Conservation (phyloP, 1,140 invertebrate genomes). For the Melanaphis sacchari region DNA sequence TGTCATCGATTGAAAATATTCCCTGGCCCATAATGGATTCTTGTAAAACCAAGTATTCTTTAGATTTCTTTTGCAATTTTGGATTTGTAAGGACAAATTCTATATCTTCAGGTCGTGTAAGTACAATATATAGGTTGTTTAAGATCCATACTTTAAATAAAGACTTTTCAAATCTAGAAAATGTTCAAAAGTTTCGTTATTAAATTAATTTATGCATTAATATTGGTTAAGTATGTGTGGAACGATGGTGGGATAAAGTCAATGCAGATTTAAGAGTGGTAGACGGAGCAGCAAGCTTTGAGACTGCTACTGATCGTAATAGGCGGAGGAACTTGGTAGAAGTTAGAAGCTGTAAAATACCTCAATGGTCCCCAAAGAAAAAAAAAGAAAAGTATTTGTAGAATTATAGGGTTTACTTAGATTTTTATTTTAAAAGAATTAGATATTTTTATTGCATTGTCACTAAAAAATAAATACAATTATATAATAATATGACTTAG, state of each 20-base stretch:
- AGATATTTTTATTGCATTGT: not conserved
- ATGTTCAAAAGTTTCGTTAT: not conserved
- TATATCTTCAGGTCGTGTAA: conserved; percentile 54
- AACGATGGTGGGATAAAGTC: no score
- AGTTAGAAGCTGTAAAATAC: no score
- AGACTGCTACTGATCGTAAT: no score
- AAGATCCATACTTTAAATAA: conserved; percentile 52
- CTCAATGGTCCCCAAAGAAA: no score
- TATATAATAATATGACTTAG: no score
- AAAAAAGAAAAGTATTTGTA: no score
- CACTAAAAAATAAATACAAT: no score
- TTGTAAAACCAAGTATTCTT: conserved; percentile 50
- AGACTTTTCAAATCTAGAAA: conserved; percentile 27
- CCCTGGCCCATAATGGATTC: conserved; percentile 55
- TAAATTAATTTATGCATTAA: not conserved
- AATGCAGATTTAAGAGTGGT: no score
- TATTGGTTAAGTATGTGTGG: no score
- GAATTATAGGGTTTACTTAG: no score
- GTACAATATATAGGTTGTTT: conserved; percentile 44
- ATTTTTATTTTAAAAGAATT: not conserved
- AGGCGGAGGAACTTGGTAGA: no score
- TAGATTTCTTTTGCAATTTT: conserved; percentile 46
- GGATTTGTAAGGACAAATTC: conserved; percentile 36
- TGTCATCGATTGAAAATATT: conserved; percentile 48
- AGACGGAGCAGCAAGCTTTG: no score